These are phyloP conservation scores for Drosophila robusta DNA, from an alignment of 2,888 invertebrate genomes.

Conservation along the genomic window DNA sequence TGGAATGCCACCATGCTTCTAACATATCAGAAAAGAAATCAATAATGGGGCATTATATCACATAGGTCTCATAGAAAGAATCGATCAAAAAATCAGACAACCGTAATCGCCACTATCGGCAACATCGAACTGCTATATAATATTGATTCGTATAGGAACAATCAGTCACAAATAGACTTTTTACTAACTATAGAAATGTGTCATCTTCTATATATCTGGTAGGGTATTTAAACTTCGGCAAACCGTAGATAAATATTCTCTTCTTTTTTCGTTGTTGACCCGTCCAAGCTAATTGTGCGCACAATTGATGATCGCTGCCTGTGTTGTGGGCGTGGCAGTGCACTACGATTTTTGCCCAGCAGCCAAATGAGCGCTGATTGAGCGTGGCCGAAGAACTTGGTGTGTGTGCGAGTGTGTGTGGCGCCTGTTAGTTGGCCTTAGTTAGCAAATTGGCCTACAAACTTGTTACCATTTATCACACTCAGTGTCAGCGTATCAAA, in stretches of 20 bases:
- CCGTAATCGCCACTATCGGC: no score
- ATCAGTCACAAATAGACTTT: no score
- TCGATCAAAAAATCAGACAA: no score
- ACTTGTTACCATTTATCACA: conserved; percentile 81
- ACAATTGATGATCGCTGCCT: conserved; percentile 58
- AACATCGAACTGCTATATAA: no score
- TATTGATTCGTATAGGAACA: no score
- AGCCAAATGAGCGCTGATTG: conserved; percentile 55
- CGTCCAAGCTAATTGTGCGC: conserved; percentile 72
- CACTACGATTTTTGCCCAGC: conserved; percentile 35
- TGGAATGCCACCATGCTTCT: no score
- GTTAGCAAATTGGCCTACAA: conserved; percentile 80
- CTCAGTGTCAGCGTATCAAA: conserved; percentile 73
- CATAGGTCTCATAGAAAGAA: no score
- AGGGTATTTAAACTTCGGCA: background rate
- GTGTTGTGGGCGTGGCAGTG: conserved; percentile 50
- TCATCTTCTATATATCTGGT: no score
- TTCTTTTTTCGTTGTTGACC: conserved; percentile 34
- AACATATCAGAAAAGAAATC: no score
- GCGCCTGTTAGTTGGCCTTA: conserved; percentile 63
- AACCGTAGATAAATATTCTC: background rate
- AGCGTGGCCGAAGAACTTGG: conserved; percentile 27
- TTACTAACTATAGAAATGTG: no score
- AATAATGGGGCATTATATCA: no score
- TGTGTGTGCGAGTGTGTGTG: conserved; percentile 39